A percentile compares a stretch with the other conserved stretches of the same genome.
Conservation (phyloP, 2,113 vertebrate species). For the Sebastes fasciatus region DNA sequence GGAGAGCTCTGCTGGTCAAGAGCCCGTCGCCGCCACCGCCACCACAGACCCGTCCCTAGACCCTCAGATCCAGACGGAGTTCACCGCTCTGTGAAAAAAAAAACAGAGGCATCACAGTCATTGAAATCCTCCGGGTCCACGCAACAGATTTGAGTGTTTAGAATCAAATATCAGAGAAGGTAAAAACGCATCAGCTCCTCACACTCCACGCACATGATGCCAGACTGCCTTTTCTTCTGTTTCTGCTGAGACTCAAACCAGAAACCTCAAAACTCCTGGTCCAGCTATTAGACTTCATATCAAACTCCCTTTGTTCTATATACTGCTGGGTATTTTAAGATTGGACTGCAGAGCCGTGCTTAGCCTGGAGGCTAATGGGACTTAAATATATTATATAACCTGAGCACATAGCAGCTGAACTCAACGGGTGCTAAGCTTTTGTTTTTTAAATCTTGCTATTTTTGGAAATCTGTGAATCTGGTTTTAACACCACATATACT, state of each 20-base stretch:
- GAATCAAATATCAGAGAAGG: conserved; percentile 22
- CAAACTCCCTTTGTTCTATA: conserved; percentile 13
- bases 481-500: not conserved
- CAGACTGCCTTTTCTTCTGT: conserved; percentile 21
- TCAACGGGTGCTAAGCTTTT: conserved; percentile 11
- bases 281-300: conserved; percentile 16
- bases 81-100: conserved; percentile 87
- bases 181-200: conserved; percentile 2
- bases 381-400: conserved; percentile 29
- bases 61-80: conserved; percentile 86
- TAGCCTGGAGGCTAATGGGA: conserved; percentile 3
- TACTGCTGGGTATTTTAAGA: conserved; percentile 42
- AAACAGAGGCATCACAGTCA: not conserved
- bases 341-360: conserved; percentile 46
- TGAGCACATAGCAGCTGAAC: conserved; percentile 34
- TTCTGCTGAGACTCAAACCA: conserved; percentile 40
- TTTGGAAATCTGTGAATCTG: conserved; percentile 37
- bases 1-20: conserved; percentile 79
- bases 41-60: conserved; percentile 71
- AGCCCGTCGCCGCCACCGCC: conserved; percentile 66
- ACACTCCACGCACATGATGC: conserved; percentile 11
- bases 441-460: not conserved
- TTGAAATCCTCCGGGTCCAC: conserved; percentile 9
- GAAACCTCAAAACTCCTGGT: conserved; percentile 20
- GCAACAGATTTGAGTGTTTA: conserved; percentile 15